Percentiles rank a stretch among this genome's conserved stretches.
These are phyloP conservation scores for Oxyscelio sp. DNA, from an alignment of 2,888 invertebrate genomes.

Conservation along the genomic window DNA sequence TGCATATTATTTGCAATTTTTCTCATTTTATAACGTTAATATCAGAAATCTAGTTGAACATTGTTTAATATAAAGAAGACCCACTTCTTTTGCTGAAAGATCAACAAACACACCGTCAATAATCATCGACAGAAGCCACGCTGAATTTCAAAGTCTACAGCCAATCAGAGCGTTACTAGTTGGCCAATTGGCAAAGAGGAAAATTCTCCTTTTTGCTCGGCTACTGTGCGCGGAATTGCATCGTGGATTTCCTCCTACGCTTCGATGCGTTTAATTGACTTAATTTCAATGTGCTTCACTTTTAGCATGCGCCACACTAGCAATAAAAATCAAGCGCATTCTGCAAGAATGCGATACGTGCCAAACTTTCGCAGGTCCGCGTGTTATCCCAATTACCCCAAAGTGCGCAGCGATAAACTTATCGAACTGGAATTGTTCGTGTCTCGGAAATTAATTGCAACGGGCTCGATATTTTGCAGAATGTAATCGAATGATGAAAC, in stretches of 20 bases:
- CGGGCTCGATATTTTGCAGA: too few species aligned
- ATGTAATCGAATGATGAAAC: too few species aligned
- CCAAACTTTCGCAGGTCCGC: constrained; percentile 46
- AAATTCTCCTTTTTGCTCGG: constrained; percentile 72
- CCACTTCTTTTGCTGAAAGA: background rate
- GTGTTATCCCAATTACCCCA: too few species aligned
- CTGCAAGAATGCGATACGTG: constrained; percentile 20
- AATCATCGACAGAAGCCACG: constrained; percentile 18
- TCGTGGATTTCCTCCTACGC: constrained; percentile 70
- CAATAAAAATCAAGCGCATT: constrained; percentile 37
- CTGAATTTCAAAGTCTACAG: constrained; percentile 44
- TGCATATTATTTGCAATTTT: too few species aligned
- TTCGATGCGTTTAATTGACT: constrained; percentile 73
- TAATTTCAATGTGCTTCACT: constrained; percentile 67
- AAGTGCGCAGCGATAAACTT: too few species aligned
- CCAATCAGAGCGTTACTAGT: constrained; percentile 87
- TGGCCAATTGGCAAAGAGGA: constrained; percentile 78
- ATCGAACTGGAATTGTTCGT: too few species aligned
- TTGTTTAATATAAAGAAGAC: too few species aligned
- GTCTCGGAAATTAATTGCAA: too few species aligned
- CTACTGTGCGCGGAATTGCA: constrained; percentile 41
- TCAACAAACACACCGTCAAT: background rate
- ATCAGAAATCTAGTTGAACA: too few species aligned
- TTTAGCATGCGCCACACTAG: constrained; percentile 49
- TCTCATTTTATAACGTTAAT: too few species aligned